These are phyloP conservation scores for Caenorhabditis uteleia DNA, from an alignment of 2,888 invertebrate species.

Conservation along the genomic window DNA sequence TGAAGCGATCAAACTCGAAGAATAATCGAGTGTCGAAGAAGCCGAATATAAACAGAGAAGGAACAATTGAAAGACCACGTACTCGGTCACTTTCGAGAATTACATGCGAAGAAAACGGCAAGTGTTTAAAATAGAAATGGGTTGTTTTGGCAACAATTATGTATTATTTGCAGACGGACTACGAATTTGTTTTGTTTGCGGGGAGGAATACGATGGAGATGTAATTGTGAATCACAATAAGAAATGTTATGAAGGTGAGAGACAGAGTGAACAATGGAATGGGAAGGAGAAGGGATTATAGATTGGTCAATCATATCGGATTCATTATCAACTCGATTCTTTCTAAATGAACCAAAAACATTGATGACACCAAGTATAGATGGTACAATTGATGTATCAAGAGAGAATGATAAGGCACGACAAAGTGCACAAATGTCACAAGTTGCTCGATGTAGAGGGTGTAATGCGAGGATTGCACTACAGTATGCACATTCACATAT, in stretches of 20 bases:
- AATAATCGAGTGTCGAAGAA: neutral
- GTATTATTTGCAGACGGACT: constrained; percentile 21
- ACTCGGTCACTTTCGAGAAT: constrained; percentile 25
- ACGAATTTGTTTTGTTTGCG: constrained; percentile 42
- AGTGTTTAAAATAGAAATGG: neutral
- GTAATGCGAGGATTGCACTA: constrained; percentile 25
- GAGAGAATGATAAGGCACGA: constrained; percentile 27
- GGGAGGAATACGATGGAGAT: constrained; percentile 28
- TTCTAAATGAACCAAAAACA: constrained; percentile 19
- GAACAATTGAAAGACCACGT: constrained; percentile 8
- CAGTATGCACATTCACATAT: constrained; percentile 23
- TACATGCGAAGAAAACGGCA: constrained; percentile 3
- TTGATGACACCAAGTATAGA: constrained; percentile 26
- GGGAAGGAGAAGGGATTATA: constrained; percentile 8
- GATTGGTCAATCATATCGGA: constrained; percentile 12
- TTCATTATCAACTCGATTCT: constrained; percentile 7
- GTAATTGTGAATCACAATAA: constrained; percentile 30
- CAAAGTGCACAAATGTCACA: constrained; percentile 27
- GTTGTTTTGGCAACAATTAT: neutral
- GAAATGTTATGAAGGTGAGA: constrained; percentile 28
- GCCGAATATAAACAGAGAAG: constrained; percentile 12
- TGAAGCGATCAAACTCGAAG: neutral
- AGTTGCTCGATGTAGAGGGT: constrained; percentile 23
- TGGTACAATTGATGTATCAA: constrained; percentile 29
- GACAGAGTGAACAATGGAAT: constrained; percentile 1